phyloP scores from a whole-genome alignment of 2,797 vertebrate genomes.

The Acipenser ruthenus region DNA sequence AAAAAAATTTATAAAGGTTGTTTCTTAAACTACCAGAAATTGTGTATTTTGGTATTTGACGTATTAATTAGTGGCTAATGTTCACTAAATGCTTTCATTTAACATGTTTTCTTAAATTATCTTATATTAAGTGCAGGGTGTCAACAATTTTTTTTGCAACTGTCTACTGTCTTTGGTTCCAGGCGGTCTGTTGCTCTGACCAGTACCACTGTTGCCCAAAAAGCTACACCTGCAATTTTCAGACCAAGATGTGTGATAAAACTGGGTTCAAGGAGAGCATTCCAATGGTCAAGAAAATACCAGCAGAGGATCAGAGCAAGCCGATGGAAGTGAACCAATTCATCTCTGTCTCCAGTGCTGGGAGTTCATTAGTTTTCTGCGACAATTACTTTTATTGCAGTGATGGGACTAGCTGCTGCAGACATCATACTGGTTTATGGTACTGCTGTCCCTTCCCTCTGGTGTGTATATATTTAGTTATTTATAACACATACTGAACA shows the following conservation, averaged over 20 bases:
- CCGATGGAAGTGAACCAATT: slow-evolving; percentile 4
- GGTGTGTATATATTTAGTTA: slow-evolving; percentile 34
- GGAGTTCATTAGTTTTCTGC: slow-evolving; percentile 13
- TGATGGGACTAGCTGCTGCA: slow-evolving; percentile 48
- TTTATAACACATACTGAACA: not conserved
- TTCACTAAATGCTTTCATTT: not conserved
- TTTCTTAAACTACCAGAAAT: not conserved
- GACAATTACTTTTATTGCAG: slow-evolving; percentile 29
- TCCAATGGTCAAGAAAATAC: slow-evolving; percentile 29
- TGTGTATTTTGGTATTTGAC: not conserved
- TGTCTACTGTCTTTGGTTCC: not conserved
- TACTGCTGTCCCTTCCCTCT: slow-evolving; percentile 34
- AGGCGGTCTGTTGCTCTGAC: slow-evolving; percentile 59
- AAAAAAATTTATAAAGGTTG: not conserved
- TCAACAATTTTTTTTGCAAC: not conserved
- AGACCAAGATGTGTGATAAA: slow-evolving; percentile 34
- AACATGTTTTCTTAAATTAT: not conserved
- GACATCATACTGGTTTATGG: slow-evolving; percentile 37
- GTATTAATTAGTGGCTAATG: not conserved
- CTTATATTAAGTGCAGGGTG: slow-evolving; percentile 1
- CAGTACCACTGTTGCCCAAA: slow-evolving; percentile 48
- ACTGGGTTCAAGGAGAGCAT: slow-evolving; percentile 26
- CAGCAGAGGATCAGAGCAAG: slow-evolving; percentile 14
- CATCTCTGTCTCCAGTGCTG: no score
- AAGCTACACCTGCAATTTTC: slow-evolving; percentile 35